A percentile compares a stretch with the other conserved stretches of the same genome.
Evolutionary conservation across 2,113 vertebrate species (phyloP).

Genomic region (Lepidothrix coronata): DNA sequence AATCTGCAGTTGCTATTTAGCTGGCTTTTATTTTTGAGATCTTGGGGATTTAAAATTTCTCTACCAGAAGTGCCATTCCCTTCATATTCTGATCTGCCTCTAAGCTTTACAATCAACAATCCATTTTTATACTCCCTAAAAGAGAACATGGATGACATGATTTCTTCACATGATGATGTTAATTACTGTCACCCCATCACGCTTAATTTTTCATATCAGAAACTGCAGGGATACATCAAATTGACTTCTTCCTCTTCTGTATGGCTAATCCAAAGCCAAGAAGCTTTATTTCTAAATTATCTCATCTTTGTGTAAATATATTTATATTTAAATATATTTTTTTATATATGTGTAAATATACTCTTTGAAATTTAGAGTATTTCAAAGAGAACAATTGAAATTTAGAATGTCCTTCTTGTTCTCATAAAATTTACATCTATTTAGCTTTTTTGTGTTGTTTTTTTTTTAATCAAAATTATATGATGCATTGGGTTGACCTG

Average conservation of each 20-base stretch:
- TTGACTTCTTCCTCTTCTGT: background rate
- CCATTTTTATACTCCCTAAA: background rate
- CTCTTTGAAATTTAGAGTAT: background rate
- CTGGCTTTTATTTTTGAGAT: slow-evolving; percentile 61
- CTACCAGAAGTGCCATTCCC: background rate
- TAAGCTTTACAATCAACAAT: background rate
- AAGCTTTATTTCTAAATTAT: background rate
- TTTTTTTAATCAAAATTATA: background rate
- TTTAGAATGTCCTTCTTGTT: background rate
- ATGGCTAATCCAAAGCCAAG: background rate
- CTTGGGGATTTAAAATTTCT: slow-evolving; percentile 36
- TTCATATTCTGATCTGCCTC: background rate
- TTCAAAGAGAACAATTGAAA: background rate
- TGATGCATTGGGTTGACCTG: background rate
- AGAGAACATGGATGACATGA: background rate
- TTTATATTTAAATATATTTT: background rate
- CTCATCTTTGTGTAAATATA: background rate
- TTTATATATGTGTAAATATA: background rate
- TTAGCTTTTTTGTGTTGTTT: background rate
- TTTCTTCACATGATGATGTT: slow-evolving; percentile 1
- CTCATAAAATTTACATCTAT: background rate
- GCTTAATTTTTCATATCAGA: background rate
- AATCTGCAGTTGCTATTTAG: slow-evolving; percentile 59
- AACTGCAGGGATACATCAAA: background rate
- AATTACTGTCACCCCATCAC: background rate